Base-by-base conservation (phyloP, 2,797 vertebrate species). In the Eidolon dupreanum region DNA sequence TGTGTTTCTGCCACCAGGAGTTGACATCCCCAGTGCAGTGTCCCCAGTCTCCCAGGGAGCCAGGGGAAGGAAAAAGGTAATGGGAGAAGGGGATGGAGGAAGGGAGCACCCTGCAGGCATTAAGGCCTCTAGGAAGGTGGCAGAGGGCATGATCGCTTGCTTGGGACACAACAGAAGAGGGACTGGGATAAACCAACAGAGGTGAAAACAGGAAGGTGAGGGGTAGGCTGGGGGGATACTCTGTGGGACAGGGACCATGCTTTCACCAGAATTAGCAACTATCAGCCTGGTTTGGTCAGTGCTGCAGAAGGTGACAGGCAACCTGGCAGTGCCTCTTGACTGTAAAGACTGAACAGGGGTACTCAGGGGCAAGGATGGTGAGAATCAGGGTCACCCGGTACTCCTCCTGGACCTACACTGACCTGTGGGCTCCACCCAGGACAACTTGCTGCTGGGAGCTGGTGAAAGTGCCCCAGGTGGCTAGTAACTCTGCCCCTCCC, bases 371-470 rank as follows among this genome's bases (percentile, higher is more conserved):
- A 17, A 26, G 24, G 33, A 8, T 19, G 33, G 36, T 59, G 68
- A 16, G 46, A 61, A 26, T 20, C 43, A 6, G 51, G 15, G 33
- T n/a, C 38, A 33, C 41, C 19, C 0, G 20, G 61, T 3, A 6
- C 3, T 41, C 31, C 20, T 6, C 4, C 0, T 6, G 1, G 6
- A 6, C 46, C 31, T 12, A 6, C 19, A 33, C 41, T 31, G n/a
- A 15, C 6, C 20, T 65, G 57, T 3, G n/a, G 51, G 13, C 49
- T 49, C 16, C 28, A 51, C 43, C 71, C 31, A 26, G 63, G 57
- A 20, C 57, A 51, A 5, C 28, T 19, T 3, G 5, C 61, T 49
- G 36, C 38, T 13, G n/a, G n/a, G 83, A 43, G 75, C 17, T 6
- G 65, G 12, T 61, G 65, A 33, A 49, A 8, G 7, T 28, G 13